These are phyloP conservation scores for Papilio helenus DNA, from an alignment of 1,140 invertebrate species.

Conservation along the genomic window DNA sequence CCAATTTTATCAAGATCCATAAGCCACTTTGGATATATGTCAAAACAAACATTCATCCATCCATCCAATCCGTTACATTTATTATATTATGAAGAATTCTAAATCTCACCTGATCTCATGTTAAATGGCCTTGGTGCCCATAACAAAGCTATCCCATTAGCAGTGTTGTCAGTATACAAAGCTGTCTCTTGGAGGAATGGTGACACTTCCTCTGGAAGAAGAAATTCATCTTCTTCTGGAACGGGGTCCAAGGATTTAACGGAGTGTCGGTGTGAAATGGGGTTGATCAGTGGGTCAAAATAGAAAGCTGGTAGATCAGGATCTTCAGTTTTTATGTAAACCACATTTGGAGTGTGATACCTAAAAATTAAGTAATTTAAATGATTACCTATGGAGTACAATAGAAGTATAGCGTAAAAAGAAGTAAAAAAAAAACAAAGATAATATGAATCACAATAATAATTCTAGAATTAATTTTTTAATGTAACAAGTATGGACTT, in stretches of 20 bases:
- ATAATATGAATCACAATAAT: not conserved
- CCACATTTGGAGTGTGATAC: constrained; percentile 99
- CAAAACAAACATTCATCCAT: too few species aligned
- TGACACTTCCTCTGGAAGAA: constrained; percentile 94
- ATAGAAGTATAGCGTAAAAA: constrained; percentile 21
- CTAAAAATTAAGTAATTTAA: constrained; percentile 82
- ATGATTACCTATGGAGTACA: constrained; percentile 39
- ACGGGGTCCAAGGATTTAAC: constrained; percentile 92
- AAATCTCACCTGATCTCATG: constrained; percentile 90
- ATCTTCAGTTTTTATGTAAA: constrained; percentile 99
- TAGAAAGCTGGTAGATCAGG: constrained; percentile 99
- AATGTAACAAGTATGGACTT: constrained; percentile 71
- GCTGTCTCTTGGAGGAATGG: constrained; percentile 97
- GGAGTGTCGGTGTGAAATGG: constrained; percentile 97
- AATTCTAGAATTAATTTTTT: not conserved
- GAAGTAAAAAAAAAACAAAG: not conserved
- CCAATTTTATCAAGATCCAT: too few species aligned
- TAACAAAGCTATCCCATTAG: constrained; percentile 98
- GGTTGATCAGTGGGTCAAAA: constrained; percentile 99
- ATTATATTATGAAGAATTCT: too few species aligned
- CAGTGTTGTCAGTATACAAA: constrained; percentile 99
- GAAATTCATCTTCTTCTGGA: constrained; percentile 97
- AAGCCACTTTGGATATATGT: too few species aligned
- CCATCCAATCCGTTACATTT: too few species aligned
- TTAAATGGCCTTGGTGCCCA: constrained; percentile 99